Conservation (phyloP, 2,113 vertebrate genomes). For the Panthera leo region DNA sequence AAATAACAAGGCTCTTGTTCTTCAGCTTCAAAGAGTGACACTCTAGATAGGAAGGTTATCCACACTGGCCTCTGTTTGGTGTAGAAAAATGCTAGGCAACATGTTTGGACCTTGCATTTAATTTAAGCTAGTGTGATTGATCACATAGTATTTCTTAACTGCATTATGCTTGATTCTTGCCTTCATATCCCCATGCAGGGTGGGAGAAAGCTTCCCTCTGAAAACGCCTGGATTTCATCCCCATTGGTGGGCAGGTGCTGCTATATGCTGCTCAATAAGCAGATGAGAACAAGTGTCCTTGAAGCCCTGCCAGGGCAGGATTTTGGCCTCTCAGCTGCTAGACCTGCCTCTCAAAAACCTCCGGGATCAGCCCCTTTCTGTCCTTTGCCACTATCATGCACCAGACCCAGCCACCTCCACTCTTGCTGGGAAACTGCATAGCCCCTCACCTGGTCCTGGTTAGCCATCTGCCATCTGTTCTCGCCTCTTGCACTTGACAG, state of each 20-base stretch:
- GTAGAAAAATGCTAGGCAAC: neutral
- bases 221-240: neutral
- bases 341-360: neutral
- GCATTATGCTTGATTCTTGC: neutral
- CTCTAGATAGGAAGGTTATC: neutral
- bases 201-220: neutral
- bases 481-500: fast-evolving
- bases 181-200: neutral
- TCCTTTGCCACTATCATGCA: fast-evolving
- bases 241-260: neutral
- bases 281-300: neutral
- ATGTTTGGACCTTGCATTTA: neutral
- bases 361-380: neutral
- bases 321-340: neutral
- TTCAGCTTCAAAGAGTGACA: neutral
- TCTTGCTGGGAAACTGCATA: neutral
- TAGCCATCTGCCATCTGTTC: neutral
- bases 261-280: neutral
- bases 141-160: neutral
- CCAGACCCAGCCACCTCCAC: neutral
- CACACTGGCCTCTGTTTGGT: neutral
- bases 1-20: neutral
- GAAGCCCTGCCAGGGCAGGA: neutral
- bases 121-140: neutral
- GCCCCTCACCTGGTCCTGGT: fast-evolving